Evolutionary conservation across 2,888 invertebrate genomes (phyloP), one percentile per base, ranked within the genome.

Genomic region (Drosophila pseudotalamancana): DNA sequence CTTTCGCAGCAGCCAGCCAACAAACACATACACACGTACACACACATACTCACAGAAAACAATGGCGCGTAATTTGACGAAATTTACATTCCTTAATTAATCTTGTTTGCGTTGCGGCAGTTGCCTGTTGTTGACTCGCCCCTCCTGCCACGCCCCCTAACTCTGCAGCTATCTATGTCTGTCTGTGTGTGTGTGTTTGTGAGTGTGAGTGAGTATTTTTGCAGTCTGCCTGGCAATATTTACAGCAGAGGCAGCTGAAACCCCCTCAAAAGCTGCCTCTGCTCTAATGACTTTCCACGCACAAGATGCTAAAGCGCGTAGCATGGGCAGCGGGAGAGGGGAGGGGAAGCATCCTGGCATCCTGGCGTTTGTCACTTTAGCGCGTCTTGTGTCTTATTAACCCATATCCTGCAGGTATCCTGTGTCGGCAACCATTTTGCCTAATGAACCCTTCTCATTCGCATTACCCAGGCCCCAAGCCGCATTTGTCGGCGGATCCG

Each of bases 41-140:
- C 50, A 59, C 29, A 16, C 21, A 39, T 4, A 29, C 8, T 50
- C 8, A 48, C 59, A 64, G 42, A 65, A 84, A 81, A 81, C 82
- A 87, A 87, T 84, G 81, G 81, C 75, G 83, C 81, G 87, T 88
- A 80, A 85, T 85, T 87, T 80, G 64, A 82, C 88, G 77, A 89
- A 89, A 89, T 89, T 89, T 89, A 89, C 89, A 89, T 89, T 87
- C 87, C 88, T 89, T 89, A 89, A 89, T 89, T 89, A 89, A 89
- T 89, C 81, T 88, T 88, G 85, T 88, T 89, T 89, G 80, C 84
- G 75, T 65, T 78, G 83, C 72, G 82, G 72, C 87, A 84, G 84
- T 85, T 80, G 84, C 64, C 80, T 72, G 80, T 83, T 78, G 83
- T 77, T 79, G 77, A 72, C 76, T 67, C 55, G 32, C 42, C 37